Percentiles rank a stretch among this genome's conserved stretches.
phyloP scores from a whole-genome alignment of 2,888 invertebrate genomes.

The Dynastes grantii region DNA sequence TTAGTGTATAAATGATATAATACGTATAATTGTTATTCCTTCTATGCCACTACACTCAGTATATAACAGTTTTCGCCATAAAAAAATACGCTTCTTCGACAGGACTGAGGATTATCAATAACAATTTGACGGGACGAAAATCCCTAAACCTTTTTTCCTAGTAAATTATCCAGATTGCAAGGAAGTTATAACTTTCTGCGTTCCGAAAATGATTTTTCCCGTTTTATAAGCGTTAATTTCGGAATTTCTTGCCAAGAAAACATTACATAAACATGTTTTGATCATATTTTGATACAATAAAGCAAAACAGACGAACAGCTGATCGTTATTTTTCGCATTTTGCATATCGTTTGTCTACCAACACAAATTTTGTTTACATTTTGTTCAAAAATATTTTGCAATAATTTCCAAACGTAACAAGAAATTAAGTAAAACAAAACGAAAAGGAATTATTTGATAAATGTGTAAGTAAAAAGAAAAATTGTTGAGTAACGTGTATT shows the following conservation, averaged over 20 bases:
- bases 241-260: neutral
- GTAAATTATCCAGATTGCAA: too few relatives aligned
- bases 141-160: constrained; percentile 52
- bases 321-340: constrained; percentile 36
- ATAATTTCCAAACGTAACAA: too few relatives aligned
- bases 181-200: too few relatives aligned
- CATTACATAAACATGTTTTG: neutral
- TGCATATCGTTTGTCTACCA: constrained; percentile 17
- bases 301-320: constrained; percentile 48
- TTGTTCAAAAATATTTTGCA: neutral
- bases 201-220: too few relatives aligned
- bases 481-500: too few relatives aligned
- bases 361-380: constrained; percentile 31
- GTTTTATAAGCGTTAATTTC: neutral
- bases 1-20: constrained; percentile 62
- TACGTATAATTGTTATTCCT: constrained; percentile 63
- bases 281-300: constrained; percentile 2
- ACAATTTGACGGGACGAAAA: constrained; percentile 52
- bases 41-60: constrained; percentile 59
- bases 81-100: constrained; percentile 59
- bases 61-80: constrained; percentile 66
- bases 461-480: too few relatives aligned
- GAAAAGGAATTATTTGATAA: too few relatives aligned
- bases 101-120: constrained; percentile 25
- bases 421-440: too few relatives aligned